Percentiles rank a stretch among this genome's conserved stretches.
phyloP scores from a whole-genome alignment of 2,797 vertebrate species.

The Enteromius thamalakanensis region DNA sequence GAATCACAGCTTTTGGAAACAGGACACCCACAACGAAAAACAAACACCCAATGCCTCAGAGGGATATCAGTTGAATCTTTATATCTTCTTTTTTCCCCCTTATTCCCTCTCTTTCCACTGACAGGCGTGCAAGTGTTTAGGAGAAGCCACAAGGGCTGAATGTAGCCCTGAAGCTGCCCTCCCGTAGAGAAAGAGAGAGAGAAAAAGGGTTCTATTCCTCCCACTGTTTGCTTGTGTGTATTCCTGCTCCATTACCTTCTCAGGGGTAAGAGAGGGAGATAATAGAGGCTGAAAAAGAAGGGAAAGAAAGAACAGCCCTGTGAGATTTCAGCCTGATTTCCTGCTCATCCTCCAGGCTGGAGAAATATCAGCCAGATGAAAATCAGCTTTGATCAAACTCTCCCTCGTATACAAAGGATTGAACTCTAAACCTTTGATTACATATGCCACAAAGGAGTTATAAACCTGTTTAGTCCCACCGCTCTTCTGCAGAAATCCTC shows the following conservation, averaged over 20 bases:
- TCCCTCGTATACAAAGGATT: slow-evolving; percentile 35
- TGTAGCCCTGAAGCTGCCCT: slow-evolving; percentile 45
- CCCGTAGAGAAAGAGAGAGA: slow-evolving; percentile 26
- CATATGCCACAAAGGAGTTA: slow-evolving; percentile 33
- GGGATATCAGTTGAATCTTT: slow-evolving; percentile 59
- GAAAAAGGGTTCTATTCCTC: slow-evolving; percentile 28
- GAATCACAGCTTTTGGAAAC: slow-evolving; percentile 51
- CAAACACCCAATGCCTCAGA: slow-evolving; percentile 58
- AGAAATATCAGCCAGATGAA: slow-evolving; percentile 38
- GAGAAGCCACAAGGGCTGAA: slow-evolving; percentile 44
- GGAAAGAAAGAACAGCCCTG: slow-evolving; percentile 16
- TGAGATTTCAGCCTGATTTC: slow-evolving; percentile 41
- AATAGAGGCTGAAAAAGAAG: slow-evolving; percentile 30
- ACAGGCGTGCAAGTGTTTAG: slow-evolving; percentile 51
- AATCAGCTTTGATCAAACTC: slow-evolving; percentile 50
- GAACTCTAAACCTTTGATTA: slow-evolving; percentile 44
- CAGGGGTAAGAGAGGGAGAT: slow-evolving; percentile 39
- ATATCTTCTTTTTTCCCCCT: slow-evolving; percentile 38
- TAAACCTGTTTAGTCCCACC: slow-evolving; percentile 32
- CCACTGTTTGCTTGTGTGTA: slow-evolving; percentile 52
- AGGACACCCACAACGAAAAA: slow-evolving; percentile 59
- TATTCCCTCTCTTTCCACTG: slow-evolving; percentile 45
- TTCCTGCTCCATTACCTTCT: slow-evolving; percentile 55
- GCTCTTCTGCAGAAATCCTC: slow-evolving; percentile 33
- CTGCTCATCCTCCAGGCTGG: slow-evolving; percentile 46